Evolutionary conservation across 2,797 vertebrate species (phyloP), one percentile per base, ranked within the genome.

Genomic region (Champsocephalus esox): DNA sequence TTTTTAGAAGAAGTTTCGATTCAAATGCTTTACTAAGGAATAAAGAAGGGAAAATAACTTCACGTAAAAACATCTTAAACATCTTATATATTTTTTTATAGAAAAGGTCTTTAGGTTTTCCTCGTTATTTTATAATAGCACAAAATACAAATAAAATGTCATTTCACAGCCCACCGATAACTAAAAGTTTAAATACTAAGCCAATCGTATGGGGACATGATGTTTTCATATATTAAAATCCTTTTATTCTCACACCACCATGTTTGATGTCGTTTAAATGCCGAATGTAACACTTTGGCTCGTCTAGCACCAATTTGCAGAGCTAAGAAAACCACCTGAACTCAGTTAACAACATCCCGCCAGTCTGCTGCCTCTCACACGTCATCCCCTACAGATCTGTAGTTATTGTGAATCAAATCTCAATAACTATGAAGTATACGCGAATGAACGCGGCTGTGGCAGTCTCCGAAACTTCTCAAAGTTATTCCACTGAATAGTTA

Each of bases 271-370:
- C 0, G 41, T 56, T 68, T 56, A 62, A 9, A 51, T 44, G 62
- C 49, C 19, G 21, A 56, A 28, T 84, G 44, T 77, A 66, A 75
- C 81, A 82, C 79, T 63, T 78, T 38, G 11, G 57, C 66, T 1
- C 8, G 85, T 90, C 85, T 89, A 13, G 66, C 88, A 65, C 44
- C 77, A 54, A 78, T 77, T 60, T 49, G 13, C 6, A 58, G 55
- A 66, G 41, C 66, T 32, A 17, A 41, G 19, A 70, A 70, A 74
- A 71, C 51, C 12, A 82, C 66, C 71, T 38, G 75, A 75, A 90
- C 87, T 62, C 69, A 70, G 84, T 91, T 90, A 87, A 82, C 90
- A 87, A 61, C 84, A 68, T 68, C 62, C 79, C 82, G 92, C 58
- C 50, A 79, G 72, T 68, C 69, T 68, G 84, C 60, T 38, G 11